Conservation (phyloP, 2,797 vertebrate species). For the Antrozous pallidus region DNA sequence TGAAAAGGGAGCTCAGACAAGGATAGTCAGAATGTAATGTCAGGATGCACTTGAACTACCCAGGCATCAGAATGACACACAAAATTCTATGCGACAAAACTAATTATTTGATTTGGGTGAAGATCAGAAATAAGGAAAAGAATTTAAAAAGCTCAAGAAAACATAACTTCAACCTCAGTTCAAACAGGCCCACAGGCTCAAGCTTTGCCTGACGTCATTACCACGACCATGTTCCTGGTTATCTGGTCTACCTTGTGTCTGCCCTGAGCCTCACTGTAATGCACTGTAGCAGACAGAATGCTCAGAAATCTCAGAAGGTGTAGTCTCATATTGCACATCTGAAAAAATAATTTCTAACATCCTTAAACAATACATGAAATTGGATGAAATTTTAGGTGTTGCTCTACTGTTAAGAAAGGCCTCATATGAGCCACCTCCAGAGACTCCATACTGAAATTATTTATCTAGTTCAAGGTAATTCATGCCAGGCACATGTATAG, state of each 20-base stretch:
- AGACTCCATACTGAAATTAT: not conserved
- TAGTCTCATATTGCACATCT: not conserved
- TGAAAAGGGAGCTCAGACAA: not conserved
- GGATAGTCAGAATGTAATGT: not conserved
- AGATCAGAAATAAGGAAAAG: not conserved
- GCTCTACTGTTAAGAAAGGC: not conserved
- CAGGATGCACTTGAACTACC: not conserved
- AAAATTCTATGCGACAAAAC: not conserved
- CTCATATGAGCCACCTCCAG: not conserved
- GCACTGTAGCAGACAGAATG: not conserved
- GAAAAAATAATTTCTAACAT: not conserved
- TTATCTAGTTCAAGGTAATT: not conserved
- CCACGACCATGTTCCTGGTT: not conserved
- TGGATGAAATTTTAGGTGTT: not conserved
- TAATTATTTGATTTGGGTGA: not conserved
- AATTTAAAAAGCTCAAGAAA: not conserved
- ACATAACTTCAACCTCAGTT: not conserved
- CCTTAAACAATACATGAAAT: constrained; percentile 23
- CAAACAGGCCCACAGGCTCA: not conserved
- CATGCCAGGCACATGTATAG: not conserved
- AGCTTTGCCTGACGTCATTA: not conserved
- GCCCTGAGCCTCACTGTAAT: not conserved
- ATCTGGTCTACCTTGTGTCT: not conserved
- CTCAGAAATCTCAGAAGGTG: not conserved
- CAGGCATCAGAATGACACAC: not conserved